These are phyloP conservation scores for Catharus fuscescens DNA, from an alignment of 2,113 vertebrate genomes.

Conservation along the genomic window DNA sequence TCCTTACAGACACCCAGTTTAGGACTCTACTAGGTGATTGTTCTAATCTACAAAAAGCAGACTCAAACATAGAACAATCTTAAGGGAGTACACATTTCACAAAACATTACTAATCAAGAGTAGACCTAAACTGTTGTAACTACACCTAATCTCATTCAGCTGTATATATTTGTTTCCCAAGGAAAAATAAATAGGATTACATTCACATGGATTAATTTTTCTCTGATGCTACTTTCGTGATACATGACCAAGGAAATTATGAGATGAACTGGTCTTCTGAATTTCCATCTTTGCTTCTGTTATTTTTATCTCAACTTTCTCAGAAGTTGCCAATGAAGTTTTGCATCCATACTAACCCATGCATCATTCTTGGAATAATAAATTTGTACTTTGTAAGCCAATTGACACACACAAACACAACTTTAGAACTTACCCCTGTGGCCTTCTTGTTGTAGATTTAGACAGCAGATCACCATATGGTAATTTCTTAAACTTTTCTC, in stretches of 20 bases:
- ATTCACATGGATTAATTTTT: not conserved
- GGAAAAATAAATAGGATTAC: not conserved
- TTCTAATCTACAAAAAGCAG: not conserved
- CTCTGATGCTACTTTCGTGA: not conserved
- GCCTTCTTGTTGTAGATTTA: constrained; percentile 80
- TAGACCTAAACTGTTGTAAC: not conserved
- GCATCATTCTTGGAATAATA: not conserved
- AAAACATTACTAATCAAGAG: not conserved
- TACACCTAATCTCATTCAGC: not conserved
- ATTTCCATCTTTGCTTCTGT: not conserved
- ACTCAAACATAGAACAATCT: not conserved
- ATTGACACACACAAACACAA: not conserved
- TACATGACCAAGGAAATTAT: not conserved
- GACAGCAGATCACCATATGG: constrained; percentile 88
- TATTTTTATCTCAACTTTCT: not conserved
- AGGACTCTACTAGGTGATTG: not conserved
- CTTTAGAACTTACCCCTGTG: constrained; percentile 80
- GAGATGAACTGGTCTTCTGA: not conserved
- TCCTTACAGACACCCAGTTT: not conserved
- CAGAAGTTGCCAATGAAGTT: not conserved
- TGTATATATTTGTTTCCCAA: not conserved
- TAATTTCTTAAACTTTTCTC: constrained; percentile 93
- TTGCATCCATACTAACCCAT: not conserved
- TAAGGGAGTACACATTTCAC: not conserved
- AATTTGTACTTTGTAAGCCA: not conserved